Evolutionary conservation across 2,888 invertebrate species (phyloP), one percentile per base, ranked within the genome.

Genomic region (Callimorpha dominula): DNA sequence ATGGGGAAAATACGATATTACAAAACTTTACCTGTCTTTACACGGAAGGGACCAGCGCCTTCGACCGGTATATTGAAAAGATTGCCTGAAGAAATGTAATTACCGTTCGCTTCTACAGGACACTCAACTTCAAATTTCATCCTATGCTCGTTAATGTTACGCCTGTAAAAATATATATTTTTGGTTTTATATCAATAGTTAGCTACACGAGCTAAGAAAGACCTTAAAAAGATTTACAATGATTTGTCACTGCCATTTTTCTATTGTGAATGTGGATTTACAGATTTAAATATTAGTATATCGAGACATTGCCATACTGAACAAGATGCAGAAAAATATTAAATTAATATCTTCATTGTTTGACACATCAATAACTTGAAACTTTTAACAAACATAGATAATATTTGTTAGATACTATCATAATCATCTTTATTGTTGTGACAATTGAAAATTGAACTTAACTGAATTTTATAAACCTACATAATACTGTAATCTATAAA

Each of bases 1-100:
- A 20, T 8, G 20, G 3, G 1, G 12, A 4, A 20, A n/a, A 20
- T 31, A 15, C 3, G n/a, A 54, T 3, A n/a, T 57, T 31, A 60
- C 60, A 60, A 6, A 14, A 14, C 9, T 12, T 69, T 73, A 82
- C 82, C 40, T 31, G 73, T 64, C 1, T 68, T 7, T 6, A 81
- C 76, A 3, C 8, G 0, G 71, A 81, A 83, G 14, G 74, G 60
- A 12, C 82, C 84, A 0, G 68, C n/a, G 50, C 84, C 82, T 46
- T 68, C 60, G 11, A 78, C 8, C 1, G 73, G 72, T n/a, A 65
- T 1, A 14, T 40, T 4, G 0, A 81, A 5, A 0, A 82, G 17
- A 4, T 72, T 31, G 2, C 82, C 82, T 14, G 46, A 14, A 14
- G 63, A 63, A 0, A 15, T 63, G 54, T 83, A 83, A 4, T 65